Evolutionary conservation across 2,888 invertebrate species (phyloP).

Genomic region (Trachelus troglodyta): DNA sequence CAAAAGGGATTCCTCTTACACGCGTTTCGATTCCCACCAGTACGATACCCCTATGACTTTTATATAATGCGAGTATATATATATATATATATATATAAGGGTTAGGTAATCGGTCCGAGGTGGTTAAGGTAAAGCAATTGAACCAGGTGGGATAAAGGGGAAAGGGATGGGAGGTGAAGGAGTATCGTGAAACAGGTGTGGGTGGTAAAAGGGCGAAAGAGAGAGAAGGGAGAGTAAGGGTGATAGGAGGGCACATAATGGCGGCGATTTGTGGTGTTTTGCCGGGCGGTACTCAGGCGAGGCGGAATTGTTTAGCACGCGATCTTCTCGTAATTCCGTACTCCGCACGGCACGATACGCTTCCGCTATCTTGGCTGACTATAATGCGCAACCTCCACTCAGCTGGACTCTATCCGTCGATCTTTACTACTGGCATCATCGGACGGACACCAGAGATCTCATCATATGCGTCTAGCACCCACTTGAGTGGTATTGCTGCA

Average conservation of each 20-base stretch:
- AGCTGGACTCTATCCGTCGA: too few species aligned
- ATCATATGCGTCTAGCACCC: too few species aligned
- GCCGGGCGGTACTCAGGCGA: constrained; percentile 34
- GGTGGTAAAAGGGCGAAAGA: too few species aligned
- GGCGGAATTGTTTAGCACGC: constrained; percentile 62
- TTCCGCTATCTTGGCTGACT: neutral
- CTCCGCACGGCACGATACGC: constrained; percentile 22
- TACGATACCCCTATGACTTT: too few species aligned
- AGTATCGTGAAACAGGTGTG: too few species aligned
- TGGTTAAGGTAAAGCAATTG: constrained; percentile 21
- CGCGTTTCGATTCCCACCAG: too few species aligned
- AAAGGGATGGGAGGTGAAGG: constrained; percentile 30
- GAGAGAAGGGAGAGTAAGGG: constrained; percentile 7
- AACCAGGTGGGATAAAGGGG: constrained; percentile 9
- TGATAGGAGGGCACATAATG: constrained; percentile 33
- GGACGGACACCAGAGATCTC: too few species aligned
- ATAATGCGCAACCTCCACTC: neutral
- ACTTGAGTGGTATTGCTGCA: too few species aligned
- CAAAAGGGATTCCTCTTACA: too few species aligned
- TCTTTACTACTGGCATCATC: too few species aligned
- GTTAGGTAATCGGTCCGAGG: neutral
- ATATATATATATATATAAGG: too few species aligned
- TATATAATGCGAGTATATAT: too few species aligned
- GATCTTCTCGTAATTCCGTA: constrained; percentile 61
- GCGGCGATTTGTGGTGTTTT: constrained; percentile 49